Base-by-base conservation (phyloP, 2,888 invertebrate genomes). In the Tenthredo mesomela region DNA sequence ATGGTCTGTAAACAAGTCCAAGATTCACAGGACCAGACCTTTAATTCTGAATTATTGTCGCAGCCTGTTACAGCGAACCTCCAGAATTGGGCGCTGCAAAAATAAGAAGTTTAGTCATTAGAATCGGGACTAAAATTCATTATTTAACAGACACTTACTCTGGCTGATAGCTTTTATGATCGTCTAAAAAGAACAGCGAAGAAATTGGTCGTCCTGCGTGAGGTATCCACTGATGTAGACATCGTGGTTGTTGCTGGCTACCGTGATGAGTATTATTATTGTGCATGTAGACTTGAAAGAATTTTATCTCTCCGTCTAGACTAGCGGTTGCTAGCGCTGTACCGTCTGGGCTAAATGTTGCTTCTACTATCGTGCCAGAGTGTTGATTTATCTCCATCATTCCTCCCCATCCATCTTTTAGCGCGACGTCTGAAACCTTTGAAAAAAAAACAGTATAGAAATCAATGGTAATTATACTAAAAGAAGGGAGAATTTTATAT, bases 1-100 rank as follows among this genome's bases (percentile, higher is more conserved):
- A 98, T 95, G 0, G 96, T 98, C 93, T 98, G 99, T n/a, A 99
- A 94, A 91, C 99, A 99, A 77, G 95, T 95, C 99, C 99, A 99
- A 0, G 97, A 95, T 91, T 98, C 98, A 93, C 99, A 99, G 9
- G 98, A 98, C 98, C 99, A 99, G 75, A 97, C 94, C 93, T 98
- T 99, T 84, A 99, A 94, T 90, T 97, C 97, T 0, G 97, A 96
- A 94, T 99, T 99, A 92, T 97, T 96, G 87, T 97, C 96, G 0
- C 98, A 97, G 0, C 98, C 98, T 0, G 99, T 99, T 67, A 99
- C 95, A 0, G 98, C 98, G 93, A 97, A 98, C 93, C 98, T 98
- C 99, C 99, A 99, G 93, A 98, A 98, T 91, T 97, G 96, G 18
- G 95, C 95, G 88, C 96, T 96, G 89, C 78, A 92, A 92, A 87